Percentiles rank a stretch among this genome's conserved stretches.
These are phyloP conservation scores for Tribolium castaneum DNA, from an alignment of 1,140 invertebrate species.

Conservation along the genomic window DNA sequence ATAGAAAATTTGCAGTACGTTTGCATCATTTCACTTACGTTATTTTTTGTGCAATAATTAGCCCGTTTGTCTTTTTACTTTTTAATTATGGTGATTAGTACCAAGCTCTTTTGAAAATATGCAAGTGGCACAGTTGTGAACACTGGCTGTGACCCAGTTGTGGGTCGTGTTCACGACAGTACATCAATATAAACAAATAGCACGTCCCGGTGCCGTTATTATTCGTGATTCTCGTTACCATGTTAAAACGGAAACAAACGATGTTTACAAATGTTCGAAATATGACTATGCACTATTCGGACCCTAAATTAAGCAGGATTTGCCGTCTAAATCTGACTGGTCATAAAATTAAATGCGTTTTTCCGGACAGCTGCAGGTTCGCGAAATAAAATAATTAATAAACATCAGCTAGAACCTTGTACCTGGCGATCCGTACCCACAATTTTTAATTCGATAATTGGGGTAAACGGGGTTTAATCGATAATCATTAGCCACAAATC, in stretches of 20 bases:
- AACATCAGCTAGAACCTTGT: not conserved
- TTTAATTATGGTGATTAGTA: too few species aligned
- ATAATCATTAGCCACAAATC: slow-evolving; percentile 37
- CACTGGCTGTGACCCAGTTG: not conserved
- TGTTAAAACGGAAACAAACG: slow-evolving; percentile 33
- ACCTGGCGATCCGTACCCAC: not conserved
- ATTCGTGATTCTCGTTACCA: slow-evolving; percentile 30
- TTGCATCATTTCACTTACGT: too few species aligned
- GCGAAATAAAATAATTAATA: not conserved
- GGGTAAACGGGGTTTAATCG: not conserved
- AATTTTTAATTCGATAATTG: slow-evolving; percentile 8
- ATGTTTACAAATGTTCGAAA: slow-evolving; percentile 34
- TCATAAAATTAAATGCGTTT: slow-evolving; percentile 6
- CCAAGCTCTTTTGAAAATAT: too few species aligned
- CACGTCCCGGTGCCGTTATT: slow-evolving; percentile 28
- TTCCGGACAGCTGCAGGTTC: not conserved
- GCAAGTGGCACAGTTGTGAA: too few species aligned
- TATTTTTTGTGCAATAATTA: too few species aligned
- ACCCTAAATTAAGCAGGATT: slow-evolving; percentile 28
- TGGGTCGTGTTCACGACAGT: slow-evolving; percentile 29
- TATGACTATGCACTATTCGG: slow-evolving; percentile 29
- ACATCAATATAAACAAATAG: slow-evolving; percentile 33
- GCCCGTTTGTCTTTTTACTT: too few species aligned
- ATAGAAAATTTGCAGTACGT: too few species aligned
- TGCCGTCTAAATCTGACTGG: not conserved